Base-by-base conservation (phyloP, 2,113 vertebrate genomes). In the Osmerus eperlanus region DNA sequence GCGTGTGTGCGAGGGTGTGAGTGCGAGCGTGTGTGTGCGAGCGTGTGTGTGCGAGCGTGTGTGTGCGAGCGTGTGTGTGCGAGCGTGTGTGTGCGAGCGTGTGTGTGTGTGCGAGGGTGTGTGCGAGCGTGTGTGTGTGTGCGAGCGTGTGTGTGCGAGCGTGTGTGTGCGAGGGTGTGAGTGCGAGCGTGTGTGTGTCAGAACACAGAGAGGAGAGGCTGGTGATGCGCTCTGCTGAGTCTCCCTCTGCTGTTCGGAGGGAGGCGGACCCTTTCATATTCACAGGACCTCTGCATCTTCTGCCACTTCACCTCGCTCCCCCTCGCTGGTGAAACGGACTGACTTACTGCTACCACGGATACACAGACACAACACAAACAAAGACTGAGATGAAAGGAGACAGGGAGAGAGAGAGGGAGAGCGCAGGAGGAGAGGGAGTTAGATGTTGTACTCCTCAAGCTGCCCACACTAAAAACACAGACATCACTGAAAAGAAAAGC, bases 391-490 rank as follows among this genome's bases (percentile, higher is more conserved):
- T 65, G 66, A 61, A 80, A 58, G 36, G 73, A 56, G 53, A 41
- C 4, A 41, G 36, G 8, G 66, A 60, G 52, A 29, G 28, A 23
- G 61, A 59, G 80, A 76, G 74, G 56, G 65, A 59, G 59, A 65
- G 52, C 76, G 70, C 73, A 61, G 65, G 63, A 52, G 77, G 73
- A 82, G 71, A 52, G 19, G n/a, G 72, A 80, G 23, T 23, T 80
- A 61, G 81, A 74, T 80, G 70, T 86, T 83, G 77, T 70, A 82
- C 79, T 84, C 72, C 68, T 53, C 69, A 66, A 74, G 72, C 74
- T 79, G 25, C 23, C 41, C 58, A 53, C 56, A 4, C 51, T 58
- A 61, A 29, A 65, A 75, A 70, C 51, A 16, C 60, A 78, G 21
- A 55, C 11, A 15, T 41, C 64, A 65, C 75, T 19, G 21, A 23